Evolutionary conservation across 2,888 invertebrate species (phyloP).

Genomic region (Hanleya hanleyi): DNA sequence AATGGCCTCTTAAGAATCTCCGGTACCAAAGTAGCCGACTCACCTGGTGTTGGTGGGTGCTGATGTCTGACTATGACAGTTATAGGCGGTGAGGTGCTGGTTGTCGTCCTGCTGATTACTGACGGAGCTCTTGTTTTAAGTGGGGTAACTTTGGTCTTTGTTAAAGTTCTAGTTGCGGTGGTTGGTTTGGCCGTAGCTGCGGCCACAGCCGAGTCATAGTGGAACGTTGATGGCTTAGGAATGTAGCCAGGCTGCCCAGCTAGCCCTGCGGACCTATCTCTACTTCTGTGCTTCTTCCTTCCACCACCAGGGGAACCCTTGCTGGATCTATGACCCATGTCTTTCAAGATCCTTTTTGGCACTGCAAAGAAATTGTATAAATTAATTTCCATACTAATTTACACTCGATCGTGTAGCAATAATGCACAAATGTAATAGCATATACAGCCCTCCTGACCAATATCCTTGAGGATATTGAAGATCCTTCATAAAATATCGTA

Average conservation of each 20-base stretch:
- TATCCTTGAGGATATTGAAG: too few species aligned
- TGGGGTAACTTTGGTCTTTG: neutral
- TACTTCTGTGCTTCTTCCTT: constrained; percentile 35
- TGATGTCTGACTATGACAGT: neutral
- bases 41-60: neutral
- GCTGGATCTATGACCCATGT: constrained; percentile 31
- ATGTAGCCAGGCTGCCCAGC: constrained; percentile 1
- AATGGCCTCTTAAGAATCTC: too few species aligned
- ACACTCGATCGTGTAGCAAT: too few species aligned
- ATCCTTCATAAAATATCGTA: too few species aligned
- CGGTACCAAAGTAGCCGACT: too few species aligned
- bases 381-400: too few species aligned
- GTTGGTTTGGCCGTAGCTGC: neutral
- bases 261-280: constrained; percentile 31
- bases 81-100: too few species aligned
- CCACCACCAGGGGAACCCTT: neutral
- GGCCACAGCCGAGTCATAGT: neutral
- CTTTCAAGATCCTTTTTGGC: constrained; percentile 64
- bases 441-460: too few species aligned
- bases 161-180: neutral
- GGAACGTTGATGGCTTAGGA: constrained; percentile 1
- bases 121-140: neutral
- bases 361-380: constrained; percentile 73
- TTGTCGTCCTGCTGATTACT: too few species aligned
- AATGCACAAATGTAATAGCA: too few species aligned